A percentile compares a stretch with the other conserved stretches of the same genome.
Evolutionary conservation across 2,113 vertebrate species (phyloP).

Genomic region (Lichenostomus cassidix): DNA sequence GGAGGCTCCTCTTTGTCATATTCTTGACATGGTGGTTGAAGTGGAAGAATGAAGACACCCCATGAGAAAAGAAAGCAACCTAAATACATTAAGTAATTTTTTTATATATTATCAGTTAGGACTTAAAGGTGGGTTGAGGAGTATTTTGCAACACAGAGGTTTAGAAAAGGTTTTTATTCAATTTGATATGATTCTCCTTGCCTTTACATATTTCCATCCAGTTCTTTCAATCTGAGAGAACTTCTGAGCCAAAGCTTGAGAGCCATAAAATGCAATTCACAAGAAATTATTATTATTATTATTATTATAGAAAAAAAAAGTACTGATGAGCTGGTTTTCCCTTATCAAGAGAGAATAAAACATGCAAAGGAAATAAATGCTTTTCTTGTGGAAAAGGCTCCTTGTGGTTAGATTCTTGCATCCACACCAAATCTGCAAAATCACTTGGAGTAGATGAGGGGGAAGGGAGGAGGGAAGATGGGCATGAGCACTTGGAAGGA

Average conservation of each 20-base stretch:
- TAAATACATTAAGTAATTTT: neutral
- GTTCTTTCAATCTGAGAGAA: neutral
- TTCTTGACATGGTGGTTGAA: neutral
- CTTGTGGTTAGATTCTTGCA: neutral
- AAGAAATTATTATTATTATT: neutral
- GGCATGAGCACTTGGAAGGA: constrained; percentile 11
- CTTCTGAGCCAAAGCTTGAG: neutral
- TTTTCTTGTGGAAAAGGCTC: neutral
- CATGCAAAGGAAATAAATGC: neutral
- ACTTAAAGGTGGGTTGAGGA: neutral
- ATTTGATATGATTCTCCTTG: neutral
- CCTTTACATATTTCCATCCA: neutral
- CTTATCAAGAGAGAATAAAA: neutral
- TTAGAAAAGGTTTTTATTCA: neutral
- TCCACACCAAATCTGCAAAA: constrained; percentile 26
- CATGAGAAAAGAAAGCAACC: neutral
- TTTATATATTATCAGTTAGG: neutral
- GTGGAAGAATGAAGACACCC: neutral
- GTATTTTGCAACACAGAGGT: neutral
- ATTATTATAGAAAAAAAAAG: neutral
- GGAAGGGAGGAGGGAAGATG: neutral
- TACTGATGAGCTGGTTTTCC: neutral
- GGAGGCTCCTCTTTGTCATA: neutral
- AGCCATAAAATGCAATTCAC: neutral
- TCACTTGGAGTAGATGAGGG: neutral